Base-by-base conservation (phyloP, 2,888 invertebrate species). In the Aleiodes leptofemur region DNA sequence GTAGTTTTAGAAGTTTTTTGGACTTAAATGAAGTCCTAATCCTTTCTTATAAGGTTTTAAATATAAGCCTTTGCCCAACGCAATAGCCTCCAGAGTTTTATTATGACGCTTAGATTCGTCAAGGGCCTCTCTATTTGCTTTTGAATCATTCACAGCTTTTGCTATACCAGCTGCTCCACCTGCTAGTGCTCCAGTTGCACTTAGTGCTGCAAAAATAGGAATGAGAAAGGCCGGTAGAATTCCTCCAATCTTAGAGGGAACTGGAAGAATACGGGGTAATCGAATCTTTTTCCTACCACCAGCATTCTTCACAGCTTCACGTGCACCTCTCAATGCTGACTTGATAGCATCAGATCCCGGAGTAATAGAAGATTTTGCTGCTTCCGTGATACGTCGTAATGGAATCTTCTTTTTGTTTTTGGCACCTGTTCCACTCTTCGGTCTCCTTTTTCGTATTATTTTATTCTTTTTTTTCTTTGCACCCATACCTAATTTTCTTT, bases 1-100 rank as follows among this genome's bases (percentile, higher is more conserved):
- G 86, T 85, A 82, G 80, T 78, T 77, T 82, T 74, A 82, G 34
- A 55, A 64, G 13, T 38, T 82, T 79, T 72, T 75, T 72, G 56
- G 51, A 8, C 50, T 57, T 9, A 77, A 14, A 16, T 66, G 69
- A 11, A 83, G 64, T 14, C 81, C 80, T 1, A 77, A 70, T 1
- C 79, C 38, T 66, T 79, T 77, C 73, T 83, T 76, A 53, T 84
- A 78, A 1, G 81, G 81, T 75, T 80, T 76, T 51, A 83, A 64
- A 76, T 80, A 81, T 34, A 82, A 69, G 8, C 87, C 87, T 78
- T 84, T 86, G 6, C 88, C 87, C 34, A 87, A 73, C 23, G 83
- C 86, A 69, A 86, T 85, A 48, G 85, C 80, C 82, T 89, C 88
- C 85, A 88, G 87, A 14, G 78, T 79, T 78, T 80, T 73, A 79